Evolutionary conservation across 2,888 invertebrate genomes (phyloP).

Genomic region (Rhyacophila evoluta): DNA sequence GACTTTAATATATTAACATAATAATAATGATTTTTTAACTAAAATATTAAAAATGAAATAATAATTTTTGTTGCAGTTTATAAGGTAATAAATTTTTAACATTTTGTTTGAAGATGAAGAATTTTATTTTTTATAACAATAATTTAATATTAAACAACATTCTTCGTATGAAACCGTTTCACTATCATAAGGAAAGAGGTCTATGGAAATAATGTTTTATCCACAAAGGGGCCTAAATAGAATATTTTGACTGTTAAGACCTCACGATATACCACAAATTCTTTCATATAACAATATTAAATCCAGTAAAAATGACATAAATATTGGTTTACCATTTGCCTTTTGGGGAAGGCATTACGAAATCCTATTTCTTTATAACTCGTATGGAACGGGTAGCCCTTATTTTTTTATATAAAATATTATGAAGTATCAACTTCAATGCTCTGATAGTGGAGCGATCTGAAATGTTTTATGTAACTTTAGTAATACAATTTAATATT

Average conservation of each 20-base stretch:
- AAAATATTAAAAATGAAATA: neutral
- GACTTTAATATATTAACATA: too few relatives aligned
- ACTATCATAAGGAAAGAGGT: neutral
- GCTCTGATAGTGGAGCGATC: neutral
- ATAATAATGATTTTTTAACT: too few relatives aligned
- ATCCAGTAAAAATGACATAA: conserved; percentile 10
- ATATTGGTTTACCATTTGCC: conserved; percentile 1
- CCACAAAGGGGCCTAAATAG: neutral
- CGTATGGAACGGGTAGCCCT: neutral
- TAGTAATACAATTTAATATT: neutral
- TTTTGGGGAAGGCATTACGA: neutral
- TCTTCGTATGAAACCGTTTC: neutral
- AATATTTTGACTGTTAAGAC: neutral
- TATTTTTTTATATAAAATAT: neutral
- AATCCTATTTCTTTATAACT: neutral
- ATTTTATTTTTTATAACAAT: neutral
- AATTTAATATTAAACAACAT: too few relatives aligned
- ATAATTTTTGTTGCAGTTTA: neutral
- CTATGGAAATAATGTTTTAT: neutral
- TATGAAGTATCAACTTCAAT: neutral
- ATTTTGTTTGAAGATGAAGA: neutral
- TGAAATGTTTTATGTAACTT: neutral
- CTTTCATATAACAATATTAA: conserved; percentile 18
- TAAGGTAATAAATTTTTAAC: neutral
- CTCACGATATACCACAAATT: neutral